These are phyloP conservation scores for Colaptes auratus DNA, from an alignment of 2,113 vertebrate genomes.

Conservation along the genomic window DNA sequence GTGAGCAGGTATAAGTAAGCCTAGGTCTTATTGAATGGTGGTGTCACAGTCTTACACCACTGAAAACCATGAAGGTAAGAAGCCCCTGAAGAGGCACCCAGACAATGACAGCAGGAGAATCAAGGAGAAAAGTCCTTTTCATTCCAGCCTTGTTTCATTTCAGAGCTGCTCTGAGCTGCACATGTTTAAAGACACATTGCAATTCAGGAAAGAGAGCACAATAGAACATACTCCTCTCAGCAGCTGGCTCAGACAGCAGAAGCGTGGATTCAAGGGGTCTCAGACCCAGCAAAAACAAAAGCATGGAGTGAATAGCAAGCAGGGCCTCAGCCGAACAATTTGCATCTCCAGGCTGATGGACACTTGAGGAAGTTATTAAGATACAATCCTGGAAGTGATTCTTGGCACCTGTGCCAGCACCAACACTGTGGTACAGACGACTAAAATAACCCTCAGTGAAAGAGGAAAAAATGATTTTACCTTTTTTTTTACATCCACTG, in stretches of 20 bases:
- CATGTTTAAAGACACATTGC: neutral
- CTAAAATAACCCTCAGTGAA: neutral
- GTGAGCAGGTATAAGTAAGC: neutral
- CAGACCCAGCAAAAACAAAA: neutral
- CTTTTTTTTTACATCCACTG: neutral
- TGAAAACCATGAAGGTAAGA: neutral
- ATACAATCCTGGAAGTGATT: neutral
- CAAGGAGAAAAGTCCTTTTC: neutral
- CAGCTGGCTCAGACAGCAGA: neutral
- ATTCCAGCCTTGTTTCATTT: neutral
- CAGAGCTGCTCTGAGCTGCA: neutral
- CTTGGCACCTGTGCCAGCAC: neutral
- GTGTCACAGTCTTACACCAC: neutral
- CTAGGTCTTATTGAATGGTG: neutral
- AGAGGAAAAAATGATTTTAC: neutral
- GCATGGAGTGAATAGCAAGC: neutral
- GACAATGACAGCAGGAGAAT: neutral
- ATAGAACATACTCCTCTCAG: neutral
- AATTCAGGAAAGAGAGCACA: neutral
- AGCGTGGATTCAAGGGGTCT: neutral
- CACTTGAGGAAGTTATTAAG: conserved; percentile 8
- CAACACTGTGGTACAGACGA: neutral
- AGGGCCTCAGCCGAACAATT: neutral
- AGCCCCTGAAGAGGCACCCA: neutral
- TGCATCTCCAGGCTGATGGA: neutral